Evolutionary conservation across 1,140 invertebrate species (phyloP), one percentile per base, ranked within the genome.

Genomic region (Cydia pomonella): DNA sequence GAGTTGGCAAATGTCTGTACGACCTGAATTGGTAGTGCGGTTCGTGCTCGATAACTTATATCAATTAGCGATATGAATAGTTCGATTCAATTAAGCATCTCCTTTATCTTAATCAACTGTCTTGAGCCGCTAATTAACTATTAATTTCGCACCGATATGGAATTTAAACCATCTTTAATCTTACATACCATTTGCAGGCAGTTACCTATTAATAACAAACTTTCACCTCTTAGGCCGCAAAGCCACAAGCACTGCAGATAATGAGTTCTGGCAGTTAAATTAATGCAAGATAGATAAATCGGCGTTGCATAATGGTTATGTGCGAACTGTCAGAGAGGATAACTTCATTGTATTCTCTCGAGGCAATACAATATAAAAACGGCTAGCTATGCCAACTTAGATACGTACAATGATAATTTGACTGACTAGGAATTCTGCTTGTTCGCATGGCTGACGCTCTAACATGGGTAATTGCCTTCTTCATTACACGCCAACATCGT

Each of bases 391-490:
- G 72, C 41, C 21, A 44, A n/a, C 72, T 73, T 47, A 44, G 18
- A 38, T 44, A 38, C 5, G 33, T 38, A 69, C 64, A 72, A 73
- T 73, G 77, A 76, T 79, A 79, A 81, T 72, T 76, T 81, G 77
- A 78, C 73, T 33, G 23, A 73, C 64, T 69, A 47, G 77, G 77
- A 78, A 77, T 66, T 73, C 74, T 75, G 59, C 76, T 73, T 75
- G 76, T 72, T 79, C 76, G 79, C 78, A 78, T 81, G 78, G 77
- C 69, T 78, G 73, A 77, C 78, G 75, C 69, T 73, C 76, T 75
- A 76, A 77, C 78, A 77, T 50, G 77, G 79, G 73, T 83, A 83
- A 83, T 83, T 83, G 76, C 75, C 53, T 75, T 73, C 77, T 82
- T 82, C 78, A 73, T 80, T 78, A 82, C 79, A 69, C 59, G 73